These are phyloP conservation scores for Forbesichthys papilliferus DNA, from an alignment of 2,113 vertebrate species.

Conservation along the genomic window DNA sequence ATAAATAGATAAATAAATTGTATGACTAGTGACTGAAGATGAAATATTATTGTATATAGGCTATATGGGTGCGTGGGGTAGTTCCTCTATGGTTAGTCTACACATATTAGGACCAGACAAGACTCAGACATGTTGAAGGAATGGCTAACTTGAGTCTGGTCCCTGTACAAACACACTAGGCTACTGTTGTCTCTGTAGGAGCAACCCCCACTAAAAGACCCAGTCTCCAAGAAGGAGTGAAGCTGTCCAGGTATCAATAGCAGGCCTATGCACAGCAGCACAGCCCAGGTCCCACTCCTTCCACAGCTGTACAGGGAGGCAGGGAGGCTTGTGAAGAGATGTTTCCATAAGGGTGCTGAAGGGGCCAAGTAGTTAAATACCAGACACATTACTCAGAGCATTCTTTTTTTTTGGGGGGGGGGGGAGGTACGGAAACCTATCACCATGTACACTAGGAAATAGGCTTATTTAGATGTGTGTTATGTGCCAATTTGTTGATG, in stretches of 20 bases:
- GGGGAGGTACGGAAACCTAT: too few species aligned
- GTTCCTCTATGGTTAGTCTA: neutral
- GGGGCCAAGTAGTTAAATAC: neutral
- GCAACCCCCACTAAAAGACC: slow-evolving; percentile 16
- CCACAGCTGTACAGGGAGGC: slow-evolving; percentile 7
- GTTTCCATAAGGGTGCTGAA: neutral
- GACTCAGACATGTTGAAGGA: slow-evolving; percentile 49
- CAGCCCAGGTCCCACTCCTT: neutral
- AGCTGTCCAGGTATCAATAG: slow-evolving; percentile 52
- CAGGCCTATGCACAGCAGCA: slow-evolving; percentile 36
- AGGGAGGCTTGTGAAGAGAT: slow-evolving; percentile 2
- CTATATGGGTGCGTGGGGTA: slow-evolving; percentile 20
- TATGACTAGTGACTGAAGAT: neutral
- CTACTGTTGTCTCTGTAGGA: slow-evolving; percentile 51
- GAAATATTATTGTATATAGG: neutral
- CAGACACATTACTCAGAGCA: neutral
- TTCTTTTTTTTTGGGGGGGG: neutral
- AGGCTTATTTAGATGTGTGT: too few species aligned
- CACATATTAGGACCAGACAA: slow-evolving; percentile 19
- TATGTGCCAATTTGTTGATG: too few species aligned
- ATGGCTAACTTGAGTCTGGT: slow-evolving; percentile 40
- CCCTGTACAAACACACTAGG: slow-evolving; percentile 61
- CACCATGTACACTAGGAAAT: too few species aligned
- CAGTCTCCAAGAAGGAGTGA: neutral
- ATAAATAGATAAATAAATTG: too few species aligned